Evolutionary conservation across 2,888 invertebrate genomes (phyloP), one percentile per base, ranked within the genome.

Genomic region (Calameuta idolon): DNA sequence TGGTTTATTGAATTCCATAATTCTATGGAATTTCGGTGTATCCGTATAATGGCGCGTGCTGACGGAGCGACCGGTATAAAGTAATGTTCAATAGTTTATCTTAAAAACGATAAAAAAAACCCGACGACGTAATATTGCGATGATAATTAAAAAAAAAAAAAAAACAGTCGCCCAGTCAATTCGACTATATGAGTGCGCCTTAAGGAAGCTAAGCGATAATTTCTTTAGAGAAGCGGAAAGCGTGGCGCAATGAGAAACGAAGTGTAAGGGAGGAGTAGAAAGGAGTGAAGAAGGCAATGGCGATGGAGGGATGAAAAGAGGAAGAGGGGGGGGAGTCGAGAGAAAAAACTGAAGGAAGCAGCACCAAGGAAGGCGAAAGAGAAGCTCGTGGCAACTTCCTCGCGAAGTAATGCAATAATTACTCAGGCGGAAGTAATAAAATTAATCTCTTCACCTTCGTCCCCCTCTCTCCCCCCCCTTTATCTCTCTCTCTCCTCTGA

Each of bases 391-490:
- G 86, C 86, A 88, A 86, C 87, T 88, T 85, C 85, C 85, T 86
- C 85, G 82, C 81, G 84, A 87, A 89, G 89, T 90, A 90, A 90
- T 87, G 88, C 89, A 90, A 91, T 90, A 90, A 90, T 91, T 90
- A 90, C 89, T 87, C 85, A 85, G 83, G 87, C 89, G 91, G 91
- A 90, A 90, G 90, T 91, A 90, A 91, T 90, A 90, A 90, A 91
- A 91, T 90, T 90, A 91, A 91, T 91, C 89, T 90, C 87, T 77
- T 79, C 79, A 75, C 69, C 69, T 76, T 76, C 74, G 82, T 74
- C 81, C 78, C 75, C 80, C 9, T 2, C 71, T 30, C 15, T 31
- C 3, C 5, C 4, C 15, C 4, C 15, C 69, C 33, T 55, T n/a
- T 71, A 3, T 69, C 35, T 35, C 15, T 34, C n/a, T 1, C 31